These are phyloP conservation scores for Zaprionus camerounensis DNA, from an alignment of 1,140 invertebrate species.

Conservation along the genomic window DNA sequence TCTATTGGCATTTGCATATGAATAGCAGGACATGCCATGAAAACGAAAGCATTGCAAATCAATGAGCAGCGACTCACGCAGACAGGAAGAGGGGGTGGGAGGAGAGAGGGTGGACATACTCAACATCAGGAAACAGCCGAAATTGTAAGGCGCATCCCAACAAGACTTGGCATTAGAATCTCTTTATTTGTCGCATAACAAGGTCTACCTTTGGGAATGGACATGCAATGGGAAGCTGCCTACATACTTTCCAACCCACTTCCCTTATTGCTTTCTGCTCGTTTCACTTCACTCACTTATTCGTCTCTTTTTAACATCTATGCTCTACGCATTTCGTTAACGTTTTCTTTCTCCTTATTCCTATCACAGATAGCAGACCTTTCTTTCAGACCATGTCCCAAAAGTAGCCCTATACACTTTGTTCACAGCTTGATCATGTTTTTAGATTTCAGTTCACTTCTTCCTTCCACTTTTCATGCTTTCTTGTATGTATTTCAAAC, in stretches of 20 bases:
- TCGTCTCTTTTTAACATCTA: no score
- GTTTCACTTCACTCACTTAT: no score
- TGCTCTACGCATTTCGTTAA: no score
- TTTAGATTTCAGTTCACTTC: no score
- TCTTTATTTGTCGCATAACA: conserved; percentile 4
- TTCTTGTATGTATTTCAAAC: no score
- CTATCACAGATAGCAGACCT: no score
- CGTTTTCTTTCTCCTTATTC: no score
- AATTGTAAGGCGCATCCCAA: neutral
- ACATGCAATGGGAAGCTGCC: neutral
- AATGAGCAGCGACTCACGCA: conserved; percentile 31
- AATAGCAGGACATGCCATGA: conserved; percentile 45
- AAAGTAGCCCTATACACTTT: no score
- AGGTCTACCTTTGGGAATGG: neutral
- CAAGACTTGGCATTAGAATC: conserved; percentile 5
- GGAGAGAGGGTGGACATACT: neutral
- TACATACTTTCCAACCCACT: neutral
- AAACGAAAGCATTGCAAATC: conserved; percentile 57
- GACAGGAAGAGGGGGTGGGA: neutral
- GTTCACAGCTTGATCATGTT: no score
- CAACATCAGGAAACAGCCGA: neutral
- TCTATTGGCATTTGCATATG: conserved; percentile 62
- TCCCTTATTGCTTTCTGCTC: neutral
- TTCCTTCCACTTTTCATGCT: no score
- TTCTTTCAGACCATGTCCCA: no score